Evolutionary conservation across 2,888 invertebrate species (phyloP).

Genomic region (Agrotis puta): DNA sequence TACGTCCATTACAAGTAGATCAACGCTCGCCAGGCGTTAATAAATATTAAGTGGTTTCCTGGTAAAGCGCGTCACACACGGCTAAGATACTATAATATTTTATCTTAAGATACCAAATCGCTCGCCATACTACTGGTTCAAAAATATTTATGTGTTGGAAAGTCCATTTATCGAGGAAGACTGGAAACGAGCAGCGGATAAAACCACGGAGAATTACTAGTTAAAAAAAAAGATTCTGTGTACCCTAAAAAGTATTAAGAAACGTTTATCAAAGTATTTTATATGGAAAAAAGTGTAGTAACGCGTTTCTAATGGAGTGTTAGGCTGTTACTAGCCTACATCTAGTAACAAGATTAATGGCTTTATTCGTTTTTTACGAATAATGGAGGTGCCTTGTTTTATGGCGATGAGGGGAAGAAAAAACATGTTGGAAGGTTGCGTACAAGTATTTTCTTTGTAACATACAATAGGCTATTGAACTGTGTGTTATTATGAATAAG

Average conservation of each 20-base stretch:
- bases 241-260: background rate
- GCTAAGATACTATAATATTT: no score
- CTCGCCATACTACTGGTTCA: no score
- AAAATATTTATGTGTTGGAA: no score
- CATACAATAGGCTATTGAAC: no score
- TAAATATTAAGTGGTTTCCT: conserved; percentile 73
- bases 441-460: background rate
- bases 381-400: conserved; percentile 39
- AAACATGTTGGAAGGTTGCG: conserved; percentile 5
- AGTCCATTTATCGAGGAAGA: no score
- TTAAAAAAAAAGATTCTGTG: no score
- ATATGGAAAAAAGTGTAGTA: conserved; percentile 19
- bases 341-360: conserved; percentile 58
- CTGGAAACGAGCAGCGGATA: no score
- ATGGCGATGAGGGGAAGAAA: background rate
- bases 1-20: conserved; percentile 68
- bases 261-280: conserved; percentile 6
- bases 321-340: conserved; percentile 28
- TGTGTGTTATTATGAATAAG: no score
- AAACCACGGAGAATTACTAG: no score
- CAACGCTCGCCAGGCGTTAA: conserved; percentile 64
- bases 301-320: conserved; percentile 29
- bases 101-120: no score
- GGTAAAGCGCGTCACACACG: no score
- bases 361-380: conserved; percentile 41